Evolutionary conservation across 1,140 invertebrate species (phyloP), one percentile per base, ranked within the genome.

Genomic region (Amyelois transitella): DNA sequence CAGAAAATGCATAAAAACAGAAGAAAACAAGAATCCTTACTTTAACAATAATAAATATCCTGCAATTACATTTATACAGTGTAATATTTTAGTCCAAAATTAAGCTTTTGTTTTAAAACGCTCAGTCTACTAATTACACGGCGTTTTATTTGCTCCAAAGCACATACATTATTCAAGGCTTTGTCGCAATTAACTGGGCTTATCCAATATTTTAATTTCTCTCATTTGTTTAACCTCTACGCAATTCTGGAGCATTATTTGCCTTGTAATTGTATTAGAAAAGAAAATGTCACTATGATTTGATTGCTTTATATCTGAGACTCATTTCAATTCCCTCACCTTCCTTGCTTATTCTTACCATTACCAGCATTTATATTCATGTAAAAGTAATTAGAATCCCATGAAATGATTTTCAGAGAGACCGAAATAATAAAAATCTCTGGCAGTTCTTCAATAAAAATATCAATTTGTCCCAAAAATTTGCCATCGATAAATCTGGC

Each of bases 11-110:
- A n/a, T n/a, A n/a, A n/a, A n/a, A n/a, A n/a, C n/a, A n/a, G n/a
- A n/a, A n/a, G n/a, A n/a, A n/a, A n/a, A 8, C 7, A 28, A 28
- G 3, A 8, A 4, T 28, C n/a, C n/a, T 28, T 12, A 32, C n/a
- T 14, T 8, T 14, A 14, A 38, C n/a, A 14, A 14, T 1, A 38
- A 38, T 38, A 14, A 38, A 38, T 14, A 14, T 12, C n/a, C n/a
- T 38, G 17, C 12, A 14, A 38, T 14, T 79, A 81, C 82, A 81
- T 81, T 84, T 81, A 79, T 81, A 70, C 74, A 72, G 69, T 8
- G 12, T 45, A 17, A 45, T 18, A 19, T 28, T 38, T 48, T 22
- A 48, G 20, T 21, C 45, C 21, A 21, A 48, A 48, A 48, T 48
- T 60, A 50, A 55, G 49, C 51, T 59, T 60, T 68, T 64, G 65